Base-by-base conservation (phyloP, 2,888 invertebrate genomes). In the Laspeyria flexula region DNA sequence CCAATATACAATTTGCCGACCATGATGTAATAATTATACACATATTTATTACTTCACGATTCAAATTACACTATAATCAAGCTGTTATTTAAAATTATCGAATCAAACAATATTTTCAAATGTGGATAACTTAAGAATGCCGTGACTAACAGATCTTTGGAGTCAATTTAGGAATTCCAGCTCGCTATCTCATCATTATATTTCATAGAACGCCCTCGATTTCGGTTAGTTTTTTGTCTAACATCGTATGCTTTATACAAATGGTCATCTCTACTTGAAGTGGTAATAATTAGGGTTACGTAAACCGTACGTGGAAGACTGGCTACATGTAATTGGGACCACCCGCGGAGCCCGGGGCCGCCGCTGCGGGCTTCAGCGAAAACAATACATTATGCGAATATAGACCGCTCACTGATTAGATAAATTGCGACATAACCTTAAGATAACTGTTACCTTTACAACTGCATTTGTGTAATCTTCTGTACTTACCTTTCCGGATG, bases 271-370 rank as follows among this genome's bases (percentile, higher is more conserved):
- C 80, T 81, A 81, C 76, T 78, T 79, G 75, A 83, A 83, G 72
- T 79, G 70, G 77, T 79, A 75, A 83, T 85, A 85, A 85, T 85
- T 81, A 83, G 77, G 74, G 74, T 80, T 77, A 72, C 74, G 73
- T 71, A 79, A 78, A 70, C 39, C 64, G 63, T 67, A 77, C 74
- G 70, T 74, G 73, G 69, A 76, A 75, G 75, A 73, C 61, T 55
- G 38, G 46, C 54, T 59, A 42, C 75, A 43, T 75, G 78, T 83
- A 80, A 84, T 84, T 80, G 79, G 76, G 85, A 85, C 86, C 86
- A 85, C 86, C 85, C 81, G 71, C 71, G 76, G 52, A 65, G 77
- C 56, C 66, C 65, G 64, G 64, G 63, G 70, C 70, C 65, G 57
- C 59, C 45, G 57, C 65, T 65, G 60, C 47, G 48, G 60, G 61